Conservation (phyloP, 1,140 invertebrate genomes). For the Ladona fulva region DNA sequence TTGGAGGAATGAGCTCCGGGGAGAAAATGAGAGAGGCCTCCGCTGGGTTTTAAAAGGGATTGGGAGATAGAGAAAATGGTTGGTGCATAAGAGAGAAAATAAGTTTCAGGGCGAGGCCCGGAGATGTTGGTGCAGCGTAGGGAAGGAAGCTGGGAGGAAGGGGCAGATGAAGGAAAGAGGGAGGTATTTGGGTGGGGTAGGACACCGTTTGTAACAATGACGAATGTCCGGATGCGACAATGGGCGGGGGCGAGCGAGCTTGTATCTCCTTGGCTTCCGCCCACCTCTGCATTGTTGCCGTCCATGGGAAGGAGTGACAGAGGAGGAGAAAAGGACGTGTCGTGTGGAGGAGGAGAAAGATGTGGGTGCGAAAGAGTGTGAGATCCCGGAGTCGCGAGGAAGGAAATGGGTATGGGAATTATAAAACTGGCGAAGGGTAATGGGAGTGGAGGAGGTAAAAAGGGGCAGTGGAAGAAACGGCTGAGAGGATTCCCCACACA, state of each 20-base stretch:
- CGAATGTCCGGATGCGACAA: slow-evolving; percentile 2
- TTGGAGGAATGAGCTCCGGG: background rate
- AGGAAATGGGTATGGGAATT: background rate
- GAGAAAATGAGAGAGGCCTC: background rate
- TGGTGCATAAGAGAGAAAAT: background rate
- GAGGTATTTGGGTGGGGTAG: background rate
- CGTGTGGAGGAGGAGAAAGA: background rate
- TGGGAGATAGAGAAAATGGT: background rate
- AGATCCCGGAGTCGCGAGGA: background rate
- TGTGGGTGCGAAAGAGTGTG: background rate
- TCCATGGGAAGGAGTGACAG: background rate
- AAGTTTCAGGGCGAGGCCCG: background rate
- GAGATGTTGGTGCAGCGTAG: background rate
- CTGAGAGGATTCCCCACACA: background rate
- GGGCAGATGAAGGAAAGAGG: background rate
- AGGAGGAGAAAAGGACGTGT: background rate
- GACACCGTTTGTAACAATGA: background rate
- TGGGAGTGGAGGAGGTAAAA: background rate
- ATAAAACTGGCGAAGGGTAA: background rate
- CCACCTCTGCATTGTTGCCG: background rate
- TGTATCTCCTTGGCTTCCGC: slow-evolving; percentile 1
- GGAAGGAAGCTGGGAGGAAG: background rate
- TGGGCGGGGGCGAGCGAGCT: background rate
- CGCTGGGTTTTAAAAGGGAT: background rate
- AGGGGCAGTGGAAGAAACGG: background rate